phyloP scores from a whole-genome alignment of 2,113 vertebrate genomes.

The Grammomys surdaster region DNA sequence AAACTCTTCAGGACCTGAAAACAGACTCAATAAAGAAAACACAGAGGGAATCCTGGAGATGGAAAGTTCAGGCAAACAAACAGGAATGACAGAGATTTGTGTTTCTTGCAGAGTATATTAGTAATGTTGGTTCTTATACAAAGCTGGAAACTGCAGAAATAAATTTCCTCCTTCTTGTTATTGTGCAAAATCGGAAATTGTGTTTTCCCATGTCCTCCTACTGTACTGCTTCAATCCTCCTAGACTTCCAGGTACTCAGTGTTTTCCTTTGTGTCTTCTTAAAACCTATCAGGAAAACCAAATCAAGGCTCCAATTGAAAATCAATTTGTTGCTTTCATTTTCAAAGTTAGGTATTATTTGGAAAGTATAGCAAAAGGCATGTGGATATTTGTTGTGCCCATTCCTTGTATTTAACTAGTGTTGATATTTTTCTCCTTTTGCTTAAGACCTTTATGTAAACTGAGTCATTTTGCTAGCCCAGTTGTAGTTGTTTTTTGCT shows the following conservation, averaged over 20 bases:
- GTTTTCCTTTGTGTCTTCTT: neutral
- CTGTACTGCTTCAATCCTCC: neutral
- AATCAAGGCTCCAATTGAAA: neutral
- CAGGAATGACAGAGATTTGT: neutral
- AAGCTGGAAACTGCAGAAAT: neutral
- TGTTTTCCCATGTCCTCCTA: neutral
- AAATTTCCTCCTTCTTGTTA: neutral
- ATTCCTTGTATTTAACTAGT: neutral
- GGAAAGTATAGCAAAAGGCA: neutral
- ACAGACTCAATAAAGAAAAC: neutral
- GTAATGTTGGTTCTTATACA: neutral
- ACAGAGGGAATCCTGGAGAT: neutral
- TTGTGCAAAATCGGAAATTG: neutral
- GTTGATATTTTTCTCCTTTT: constrained; percentile 1
- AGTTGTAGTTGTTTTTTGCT: neutral
- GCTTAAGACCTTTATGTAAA: neutral
- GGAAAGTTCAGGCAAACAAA: neutral
- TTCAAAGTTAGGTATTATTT: neutral
- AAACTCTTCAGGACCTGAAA: neutral
- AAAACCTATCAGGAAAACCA: neutral
- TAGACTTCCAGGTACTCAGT: accelerated
- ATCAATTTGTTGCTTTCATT: neutral
- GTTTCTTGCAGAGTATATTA: neutral
- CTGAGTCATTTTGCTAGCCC: neutral
- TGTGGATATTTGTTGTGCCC: neutral